A percentile compares a stretch with the other conserved stretches of the same genome.
These are phyloP conservation scores for Aquatica leii DNA, from an alignment of 2,888 invertebrate genomes.

Conservation along the genomic window DNA sequence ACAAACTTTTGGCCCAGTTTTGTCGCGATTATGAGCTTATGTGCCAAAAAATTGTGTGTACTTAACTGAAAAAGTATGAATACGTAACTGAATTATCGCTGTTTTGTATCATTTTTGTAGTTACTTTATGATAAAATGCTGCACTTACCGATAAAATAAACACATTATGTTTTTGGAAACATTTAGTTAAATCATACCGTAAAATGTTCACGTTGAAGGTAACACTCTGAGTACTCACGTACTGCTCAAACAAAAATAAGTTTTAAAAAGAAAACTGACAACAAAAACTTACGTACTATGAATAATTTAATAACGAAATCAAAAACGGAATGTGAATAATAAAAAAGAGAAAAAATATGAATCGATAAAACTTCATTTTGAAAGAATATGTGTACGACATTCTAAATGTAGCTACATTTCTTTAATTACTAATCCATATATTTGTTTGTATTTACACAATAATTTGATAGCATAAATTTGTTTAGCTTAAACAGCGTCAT, in stretches of 20 bases:
- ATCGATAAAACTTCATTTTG: not conserved
- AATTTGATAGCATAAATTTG: constrained; percentile 32
- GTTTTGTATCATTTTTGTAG: too few species aligned
- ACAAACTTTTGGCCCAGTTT: constrained; percentile 26
- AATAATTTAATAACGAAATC: not conserved
- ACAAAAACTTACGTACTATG: not conserved
- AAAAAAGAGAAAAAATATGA: constrained; percentile 6
- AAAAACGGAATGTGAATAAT: constrained; percentile 7
- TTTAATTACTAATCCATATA: constrained; percentile 14
- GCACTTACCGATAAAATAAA: too few species aligned
- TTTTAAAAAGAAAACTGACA: too few species aligned
- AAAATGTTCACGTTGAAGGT: too few species aligned
- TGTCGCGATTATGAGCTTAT: constrained; percentile 9
- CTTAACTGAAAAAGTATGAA: not conserved
- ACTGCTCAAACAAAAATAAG: too few species aligned
- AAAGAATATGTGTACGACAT: constrained; percentile 25
- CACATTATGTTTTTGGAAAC: too few species aligned
- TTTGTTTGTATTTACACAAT: constrained; percentile 39
- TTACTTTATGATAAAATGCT: too few species aligned
- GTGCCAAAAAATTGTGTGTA: constrained; percentile 9
- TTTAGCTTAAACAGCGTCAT: constrained; percentile 32
- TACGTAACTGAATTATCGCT: too few species aligned
- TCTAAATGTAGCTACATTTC: constrained; percentile 25
- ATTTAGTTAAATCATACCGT: too few species aligned
- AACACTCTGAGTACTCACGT: too few species aligned